Evolutionary conservation across 2,113 vertebrate species (phyloP).

Genomic region (Aplodontia rufa): DNA sequence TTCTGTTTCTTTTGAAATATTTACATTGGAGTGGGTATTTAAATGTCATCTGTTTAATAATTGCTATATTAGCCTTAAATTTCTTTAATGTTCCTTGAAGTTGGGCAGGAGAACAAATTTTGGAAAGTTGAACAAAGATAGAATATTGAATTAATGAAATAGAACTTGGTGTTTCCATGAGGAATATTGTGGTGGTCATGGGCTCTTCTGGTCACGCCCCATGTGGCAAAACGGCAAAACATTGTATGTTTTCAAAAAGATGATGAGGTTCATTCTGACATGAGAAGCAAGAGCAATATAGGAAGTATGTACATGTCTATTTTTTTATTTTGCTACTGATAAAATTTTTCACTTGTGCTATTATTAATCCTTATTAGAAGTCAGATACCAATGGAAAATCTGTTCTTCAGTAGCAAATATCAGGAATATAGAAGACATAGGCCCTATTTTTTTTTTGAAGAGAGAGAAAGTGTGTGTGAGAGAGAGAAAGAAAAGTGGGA

Average conservation of each 20-base stretch:
- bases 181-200: neutral
- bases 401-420: neutral
- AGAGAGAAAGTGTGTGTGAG: too few relatives aligned
- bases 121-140: neutral
- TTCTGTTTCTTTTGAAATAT: constrained; percentile 39
- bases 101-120: neutral
- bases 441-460: too few relatives aligned
- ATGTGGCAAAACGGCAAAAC: too few relatives aligned
- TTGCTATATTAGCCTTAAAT: neutral
- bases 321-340: neutral
- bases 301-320: neutral
- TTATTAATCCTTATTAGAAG: neutral
- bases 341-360: neutral
- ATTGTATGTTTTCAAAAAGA: neutral
- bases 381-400: neutral
- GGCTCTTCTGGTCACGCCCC: too few relatives aligned
- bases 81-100: neutral
- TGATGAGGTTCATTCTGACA: neutral
- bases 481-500: too few relatives aligned
- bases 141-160: neutral
- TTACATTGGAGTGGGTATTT: constrained; percentile 7
- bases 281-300: neutral
- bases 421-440: neutral
- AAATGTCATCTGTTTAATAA: constrained; percentile 52
- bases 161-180: neutral